Evolutionary conservation across 1,140 invertebrate genomes (phyloP), one percentile per base, ranked within the genome.

Genomic region (Orius insidiosus): DNA sequence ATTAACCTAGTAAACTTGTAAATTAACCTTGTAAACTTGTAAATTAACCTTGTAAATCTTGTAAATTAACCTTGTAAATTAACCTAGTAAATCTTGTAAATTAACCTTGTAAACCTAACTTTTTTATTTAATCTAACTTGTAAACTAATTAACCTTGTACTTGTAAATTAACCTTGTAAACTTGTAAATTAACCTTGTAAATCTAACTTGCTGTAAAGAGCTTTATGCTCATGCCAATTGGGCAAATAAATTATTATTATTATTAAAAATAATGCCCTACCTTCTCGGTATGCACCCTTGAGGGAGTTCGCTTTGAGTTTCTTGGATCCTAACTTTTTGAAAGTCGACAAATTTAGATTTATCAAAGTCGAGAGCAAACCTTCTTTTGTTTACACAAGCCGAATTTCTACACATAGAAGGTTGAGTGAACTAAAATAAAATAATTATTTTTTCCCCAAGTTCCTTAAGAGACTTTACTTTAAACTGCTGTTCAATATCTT

Each of bases 271-370:
- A 5, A 42, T 15, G 1, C 31, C 16, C 52, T 56, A 76, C 74
- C 73, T 80, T 36, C 95, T 71, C 0, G 96, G 96, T 56, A 99
- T 97, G 58, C 87, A 88, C 16, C 96, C 96, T 52, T 93, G 65
- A 1, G 96, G 96, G 15, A 99, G 64, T 64, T 99, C 96, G 9
- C 88, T 78, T 64, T 99, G 96, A 1, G 89, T 93, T 68, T 99
- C 96, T 65, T 99, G 96, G 53, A 99, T 90, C 52, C 93, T 72
- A 5, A 98, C 78, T 71, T 98, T n/a, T 70, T 99, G 96, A 62
- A 98, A 99, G 66, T 99, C 96, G 2, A 98, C 80, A 69, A 99
- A 99, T 14, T 77, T 63, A 0, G 90, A 96, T 59, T 94, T 92
- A 59, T 93, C 85, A 7, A 90, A 75, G 60, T 98, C 85, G 42